A percentile compares a stretch with the other conserved stretches of the same genome.
phyloP scores from a whole-genome alignment of 2,888 invertebrate species.

The Oxyscelio sp. region DNA sequence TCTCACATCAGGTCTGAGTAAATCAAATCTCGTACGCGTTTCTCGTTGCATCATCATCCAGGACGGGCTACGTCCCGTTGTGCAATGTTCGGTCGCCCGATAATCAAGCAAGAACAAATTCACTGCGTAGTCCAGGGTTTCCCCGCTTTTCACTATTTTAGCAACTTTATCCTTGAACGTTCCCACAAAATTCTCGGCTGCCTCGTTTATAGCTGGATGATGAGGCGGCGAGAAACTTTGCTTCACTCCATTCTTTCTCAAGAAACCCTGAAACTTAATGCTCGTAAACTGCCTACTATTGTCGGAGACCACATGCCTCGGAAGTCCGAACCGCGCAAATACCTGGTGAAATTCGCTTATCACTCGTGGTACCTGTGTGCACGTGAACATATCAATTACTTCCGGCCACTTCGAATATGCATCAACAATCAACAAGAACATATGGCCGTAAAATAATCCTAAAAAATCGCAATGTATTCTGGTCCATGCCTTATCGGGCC shows the following conservation, averaged over 20 bases:
- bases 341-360: constrained; percentile 29
- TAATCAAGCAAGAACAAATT: constrained; percentile 31
- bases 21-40: constrained; percentile 24
- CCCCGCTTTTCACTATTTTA: constrained; percentile 29
- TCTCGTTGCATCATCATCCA: constrained; percentile 17
- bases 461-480: constrained; percentile 58
- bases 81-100: constrained; percentile 39
- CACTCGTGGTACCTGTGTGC: constrained; percentile 19
- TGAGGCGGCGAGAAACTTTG: constrained; percentile 24
- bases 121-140: constrained; percentile 1
- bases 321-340: constrained; percentile 69
- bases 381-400: constrained; percentile 34
- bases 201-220: constrained; percentile 41
- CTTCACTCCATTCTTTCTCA: not conserved
- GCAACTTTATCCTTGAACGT: constrained; percentile 35
- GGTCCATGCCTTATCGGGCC: constrained; percentile 47
- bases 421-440: constrained; percentile 56
- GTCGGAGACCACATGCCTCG: constrained; percentile 68
- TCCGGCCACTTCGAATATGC: constrained; percentile 57
- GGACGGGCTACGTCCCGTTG: constrained; percentile 31
- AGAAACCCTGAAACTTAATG: not conserved
- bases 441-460: constrained; percentile 45
- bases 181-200: constrained; percentile 36
- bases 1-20: constrained; percentile 7
- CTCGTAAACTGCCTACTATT: constrained; percentile 34